Base-by-base conservation (phyloP, 1,140 invertebrate species). In the Drosophila guanche region DNA sequence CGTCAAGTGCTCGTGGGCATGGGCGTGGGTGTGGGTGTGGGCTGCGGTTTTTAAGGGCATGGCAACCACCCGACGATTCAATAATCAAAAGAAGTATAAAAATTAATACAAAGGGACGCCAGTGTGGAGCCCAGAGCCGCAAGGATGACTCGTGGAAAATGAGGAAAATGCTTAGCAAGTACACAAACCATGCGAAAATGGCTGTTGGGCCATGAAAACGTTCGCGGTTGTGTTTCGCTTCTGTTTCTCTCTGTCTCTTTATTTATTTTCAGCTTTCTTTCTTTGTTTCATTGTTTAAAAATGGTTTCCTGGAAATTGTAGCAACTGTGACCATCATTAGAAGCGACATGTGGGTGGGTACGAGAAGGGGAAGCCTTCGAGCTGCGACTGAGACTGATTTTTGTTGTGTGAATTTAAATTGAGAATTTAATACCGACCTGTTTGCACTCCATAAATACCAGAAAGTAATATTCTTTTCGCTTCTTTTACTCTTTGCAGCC, bases 21-120 rank as follows among this genome's bases (percentile, higher is more conserved):
- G 10, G 22, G 2, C 8, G 42, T 20, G n/a, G 22, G 40, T 0
- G 69, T n/a, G 41, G 55, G 27, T n/a, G 54, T 65, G 41, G 33
- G 3, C 20, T 42, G 37, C 33, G 54, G 55, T 25, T 41, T 22
- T 20, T 20, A 40, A 0, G 27, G 25, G 14, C 16, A 27, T 51
- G 37, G 27, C 42, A 22, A 12, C 12, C 59, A 22, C 61, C 63
- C 47, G 60, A 48, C 83, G 71, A 81, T 80, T 80, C 69, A 78
- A 86, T 78, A 78, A 88, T 78, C 69, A 70, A 65, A 75, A 69
- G 77, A 74, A 75, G 78, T 75, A 81, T 81, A 78, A 78, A 77
- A 86, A 86, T 86, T 68, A 81, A 86, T 86, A 81, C 83, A 86
- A 88, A 81, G 37, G 69, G 63, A 69, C 68, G 56, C 23, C 58